Base-by-base conservation (phyloP, 2,888 invertebrate genomes). In the Stenurella melanura region DNA sequence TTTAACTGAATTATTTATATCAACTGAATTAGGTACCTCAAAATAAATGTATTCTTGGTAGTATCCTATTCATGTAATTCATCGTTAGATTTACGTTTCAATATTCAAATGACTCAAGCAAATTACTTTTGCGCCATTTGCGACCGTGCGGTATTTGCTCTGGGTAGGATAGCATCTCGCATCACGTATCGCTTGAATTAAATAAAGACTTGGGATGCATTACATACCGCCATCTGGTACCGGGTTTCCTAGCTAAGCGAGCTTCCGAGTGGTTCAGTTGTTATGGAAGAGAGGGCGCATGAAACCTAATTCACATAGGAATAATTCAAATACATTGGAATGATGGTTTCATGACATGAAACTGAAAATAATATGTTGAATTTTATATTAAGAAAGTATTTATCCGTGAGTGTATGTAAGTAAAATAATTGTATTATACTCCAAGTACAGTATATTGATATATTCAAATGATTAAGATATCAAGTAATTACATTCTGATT, bases 1-100 rank as follows among this genome's bases (percentile, higher is more conserved):
- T 66, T 68, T 64, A 30, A 70, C 54, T 80, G 64, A 76, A 80
- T 78, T 73, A 80, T 70, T 70, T 58, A 70, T 64, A 42, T 3
- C 11, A 19, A 64, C 9, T 64, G 42, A 64, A 64, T 64, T 50
- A 50, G 1, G n/a, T 50, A n/a, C n/a, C n/a, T 15, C 50, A n/a
- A n/a, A n/a, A n/a, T 50, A 42, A 42, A 42, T 12, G 9, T 15
- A 26, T 34, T 7, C 30, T 34, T 34, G 3, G 30, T 34, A 7
- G 7, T 34, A 34, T 34, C 30, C 30, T n/a, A 34, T 34, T 9
- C 7, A 34, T 34, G 0, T 34, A 34, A 34, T 9, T 7, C 30
- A 34, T 7, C 9, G 7, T 34, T 34, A 34, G 30, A 7, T 34
- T 1, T 12, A 42, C 7, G 42, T 42, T 42, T 15, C 3, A 42